These are phyloP conservation scores for Entosphenus tridentatus DNA, from an alignment of 2,113 vertebrate species.

Conservation along the genomic window DNA sequence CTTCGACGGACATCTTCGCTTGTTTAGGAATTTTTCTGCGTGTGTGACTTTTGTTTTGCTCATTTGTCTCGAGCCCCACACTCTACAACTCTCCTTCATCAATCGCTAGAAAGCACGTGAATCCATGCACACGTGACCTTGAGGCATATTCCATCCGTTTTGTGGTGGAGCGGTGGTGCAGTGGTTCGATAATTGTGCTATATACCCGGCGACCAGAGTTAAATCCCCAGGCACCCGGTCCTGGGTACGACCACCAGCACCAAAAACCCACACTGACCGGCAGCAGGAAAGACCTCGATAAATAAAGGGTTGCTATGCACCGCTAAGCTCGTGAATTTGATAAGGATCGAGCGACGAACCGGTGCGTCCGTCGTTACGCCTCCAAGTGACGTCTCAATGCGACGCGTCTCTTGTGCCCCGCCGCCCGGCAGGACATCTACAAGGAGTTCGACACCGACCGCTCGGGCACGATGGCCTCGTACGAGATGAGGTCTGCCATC, in stretches of 20 bases:
- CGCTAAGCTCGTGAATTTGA: not conserved
- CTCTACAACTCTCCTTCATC: no score
- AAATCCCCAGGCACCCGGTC: not conserved
- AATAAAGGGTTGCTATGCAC: not conserved
- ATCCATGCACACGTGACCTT: no score
- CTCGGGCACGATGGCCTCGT: constrained; percentile 6
- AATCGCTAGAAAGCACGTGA: no score
- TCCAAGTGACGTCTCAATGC: not conserved
- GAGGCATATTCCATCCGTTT: no score
- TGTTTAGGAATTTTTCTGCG: no score
- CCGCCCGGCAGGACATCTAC: not conserved
- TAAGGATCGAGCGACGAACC: not conserved
- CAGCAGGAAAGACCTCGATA: not conserved
- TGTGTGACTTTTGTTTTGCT: no score
- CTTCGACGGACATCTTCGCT: no score
- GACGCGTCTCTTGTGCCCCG: not conserved
- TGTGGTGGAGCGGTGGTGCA: no score
- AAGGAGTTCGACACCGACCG: not conserved
- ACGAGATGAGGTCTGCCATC: constrained; percentile 1
- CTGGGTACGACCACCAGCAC: not conserved
- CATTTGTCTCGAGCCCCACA: no score
- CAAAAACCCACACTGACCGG: not conserved
- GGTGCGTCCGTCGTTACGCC: not conserved
- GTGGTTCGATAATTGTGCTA: no score
- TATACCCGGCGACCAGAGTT: no score